Evolutionary conservation across 23 tunicate genomes (phyloP), one percentile per base, ranked within the genome.

Genomic region (Ascidia mentula): DNA sequence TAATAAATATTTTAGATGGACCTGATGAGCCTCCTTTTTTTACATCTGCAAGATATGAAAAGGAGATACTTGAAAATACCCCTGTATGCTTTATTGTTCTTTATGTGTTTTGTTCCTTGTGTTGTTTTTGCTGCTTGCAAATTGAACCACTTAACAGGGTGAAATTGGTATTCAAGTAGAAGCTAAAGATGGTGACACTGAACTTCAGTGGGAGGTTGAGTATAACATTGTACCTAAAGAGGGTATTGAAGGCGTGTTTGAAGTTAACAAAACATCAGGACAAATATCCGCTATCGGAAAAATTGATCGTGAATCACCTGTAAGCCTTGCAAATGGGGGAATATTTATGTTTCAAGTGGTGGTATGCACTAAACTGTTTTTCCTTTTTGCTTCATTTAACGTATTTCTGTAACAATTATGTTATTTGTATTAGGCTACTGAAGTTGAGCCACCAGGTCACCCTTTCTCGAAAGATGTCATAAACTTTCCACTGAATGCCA

Each of bases 121-220:
- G n/a, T n/a, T n/a, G n/a, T n/a, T n/a, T n/a, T n/a, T n/a, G n/a
- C n/a, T n/a, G n/a, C n/a, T n/a, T n/a, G n/a, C n/a, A n/a, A n/a
- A n/a, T n/a, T n/a, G n/a, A n/a, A n/a, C n/a, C n/a, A n/a, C n/a
- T n/a, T n/a, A n/a, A n/a, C 72, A 69, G 72, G 72, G 72, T 8
- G 33, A 69, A 69, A 12, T 8, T 69, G 72, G 15, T 69, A 13
- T 26, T 26, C 15, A 13, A 28, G 77, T 73, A 20, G 12, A 9
- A 18, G 77, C 77, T 12, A 39, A 73, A 32, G 77, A 73, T 73
- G 26, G 77, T 28, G 77, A 73, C 32, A 28, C 12, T 15, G 77
- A 22, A 8, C 22, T 73, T 39, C 30, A 73, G 12, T 73, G 77
- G 77, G 13, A 13, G 32, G 32, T 73, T 39, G 40, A 73, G 12